phyloP scores from a whole-genome alignment of 1,140 invertebrate genomes.

The Microplitis demolitor region DNA sequence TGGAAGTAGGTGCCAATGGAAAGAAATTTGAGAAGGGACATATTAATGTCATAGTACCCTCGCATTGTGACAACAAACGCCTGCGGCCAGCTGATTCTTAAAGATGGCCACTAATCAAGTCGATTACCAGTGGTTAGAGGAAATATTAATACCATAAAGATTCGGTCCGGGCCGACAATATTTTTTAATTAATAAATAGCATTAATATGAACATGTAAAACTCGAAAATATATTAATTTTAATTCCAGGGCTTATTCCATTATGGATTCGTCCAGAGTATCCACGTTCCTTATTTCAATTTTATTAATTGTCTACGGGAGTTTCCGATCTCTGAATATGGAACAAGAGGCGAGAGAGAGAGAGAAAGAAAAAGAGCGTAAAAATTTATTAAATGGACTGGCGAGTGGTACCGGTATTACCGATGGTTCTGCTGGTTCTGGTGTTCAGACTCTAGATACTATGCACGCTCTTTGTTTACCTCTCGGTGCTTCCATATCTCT shows the following conservation, averaged over 20 bases:
- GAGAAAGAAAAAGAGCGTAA: conserved; percentile 77
- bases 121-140: conserved; percentile 60
- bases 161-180: neutral
- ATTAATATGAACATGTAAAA: neutral
- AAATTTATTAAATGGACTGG: conserved; percentile 63
- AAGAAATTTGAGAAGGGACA: conserved; percentile 41
- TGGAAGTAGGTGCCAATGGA: conserved; percentile 43
- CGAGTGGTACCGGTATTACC: conserved; percentile 41
- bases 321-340: conserved; percentile 90
- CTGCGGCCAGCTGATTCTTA: conserved; percentile 51
- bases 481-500: conserved; percentile 94
- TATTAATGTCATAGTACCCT: conserved; percentile 55
- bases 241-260: conserved; percentile 85
- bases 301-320: conserved; percentile 97
- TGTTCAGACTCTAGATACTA: conserved; percentile 92
- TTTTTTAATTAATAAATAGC: neutral
- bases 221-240: neutral
- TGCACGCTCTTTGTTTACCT: conserved; percentile 96
- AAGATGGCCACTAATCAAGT: conserved; percentile 62
- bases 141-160: neutral
- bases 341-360: conserved; percentile 87
- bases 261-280: conserved; percentile 95
- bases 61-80: conserved; percentile 46
- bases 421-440: conserved; percentile 64
- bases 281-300: conserved; percentile 96